Base-by-base conservation (phyloP, 2,888 invertebrate species). In the Microchrysa polita region DNA sequence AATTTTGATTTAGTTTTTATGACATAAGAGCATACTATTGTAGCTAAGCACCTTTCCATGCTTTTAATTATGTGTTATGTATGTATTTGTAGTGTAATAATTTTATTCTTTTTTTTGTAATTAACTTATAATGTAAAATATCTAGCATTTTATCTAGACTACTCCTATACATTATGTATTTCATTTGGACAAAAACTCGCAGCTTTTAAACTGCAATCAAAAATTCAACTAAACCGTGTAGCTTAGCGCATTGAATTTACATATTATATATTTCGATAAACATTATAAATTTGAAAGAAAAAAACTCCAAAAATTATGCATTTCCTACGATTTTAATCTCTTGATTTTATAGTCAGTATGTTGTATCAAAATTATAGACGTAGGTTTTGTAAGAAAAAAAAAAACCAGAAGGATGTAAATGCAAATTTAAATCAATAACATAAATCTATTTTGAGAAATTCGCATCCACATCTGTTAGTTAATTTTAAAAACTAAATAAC, bases 91-190 rank as follows among this genome's bases (percentile, higher is more conserved):
- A 34, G 27, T 7, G 2, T 34, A 34, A 7, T 7, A 34, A 34
- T 12, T 42, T 53, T 53, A 53, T 7, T 20, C 44, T 48, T 65
- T 20, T 20, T 18, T 1, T 65, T 65, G 65, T 65, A 65, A 61
- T 65, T 65, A 34, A 65, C 27, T 44, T 65, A 65, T n/a, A n/a
- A n/a, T 65, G 65, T 65, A 65, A n/a, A 61, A 42, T 61, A 42
- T 61, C 12, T 61, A 34, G 27, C 7, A 34, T 34, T 34, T 34
- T 34, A 34, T 34, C n/a, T n/a, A n/a, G n/a, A 34, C 7, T 34
- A 34, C 7, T 5, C 27, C 7, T 34, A 34, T 5, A 34, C 27
- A 34, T 34, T n/a, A 34, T 7, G 27, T 34, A n/a, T 34, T 34
- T 34, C 4, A 34, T 5, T 34, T 34, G 27, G 27, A 34, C 27